Percentiles rank a stretch among this genome's conserved stretches.
phyloP scores from a whole-genome alignment of 1,140 invertebrate genomes.

The Cepaea nemoralis region DNA sequence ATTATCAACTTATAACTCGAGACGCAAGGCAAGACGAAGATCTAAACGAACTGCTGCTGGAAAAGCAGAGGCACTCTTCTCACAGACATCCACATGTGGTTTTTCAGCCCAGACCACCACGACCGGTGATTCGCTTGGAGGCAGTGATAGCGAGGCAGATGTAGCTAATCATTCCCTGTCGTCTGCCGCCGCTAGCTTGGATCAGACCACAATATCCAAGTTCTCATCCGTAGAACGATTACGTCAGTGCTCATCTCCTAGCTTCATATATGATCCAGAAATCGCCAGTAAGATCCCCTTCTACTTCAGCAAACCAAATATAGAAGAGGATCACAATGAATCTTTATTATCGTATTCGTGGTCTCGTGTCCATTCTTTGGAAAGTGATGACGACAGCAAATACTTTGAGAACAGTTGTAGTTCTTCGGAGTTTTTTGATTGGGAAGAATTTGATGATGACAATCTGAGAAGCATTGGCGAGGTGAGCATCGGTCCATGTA shows the following conservation, averaged over 20 bases:
- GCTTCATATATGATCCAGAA: slow-evolving; percentile 16
- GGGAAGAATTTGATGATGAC: neutral
- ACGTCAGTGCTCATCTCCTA: slow-evolving; percentile 25
- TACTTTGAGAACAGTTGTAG: neutral
- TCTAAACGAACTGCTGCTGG: neutral
- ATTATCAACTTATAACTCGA: neutral
- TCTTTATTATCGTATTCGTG: neutral
- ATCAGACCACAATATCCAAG: neutral
- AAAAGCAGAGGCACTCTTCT: no score
- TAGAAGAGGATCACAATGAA: neutral
- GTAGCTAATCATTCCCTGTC: neutral
- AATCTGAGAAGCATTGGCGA: neutral
- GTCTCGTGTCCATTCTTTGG: neutral
- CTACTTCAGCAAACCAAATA: neutral
- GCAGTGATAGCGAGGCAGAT: neutral
- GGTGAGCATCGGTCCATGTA: neutral
- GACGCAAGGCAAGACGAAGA: neutral
- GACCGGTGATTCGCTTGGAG: no score
- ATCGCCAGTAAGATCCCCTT: slow-evolving; percentile 6
- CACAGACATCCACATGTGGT: no score
- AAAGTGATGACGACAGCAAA: neutral
- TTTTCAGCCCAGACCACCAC: no score
- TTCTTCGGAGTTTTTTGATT: neutral
- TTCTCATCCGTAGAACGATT: neutral
- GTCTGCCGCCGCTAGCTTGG: neutral